Evolutionary conservation across 2,113 vertebrate species (phyloP).

Genomic region (Xerus inauris): DNA sequence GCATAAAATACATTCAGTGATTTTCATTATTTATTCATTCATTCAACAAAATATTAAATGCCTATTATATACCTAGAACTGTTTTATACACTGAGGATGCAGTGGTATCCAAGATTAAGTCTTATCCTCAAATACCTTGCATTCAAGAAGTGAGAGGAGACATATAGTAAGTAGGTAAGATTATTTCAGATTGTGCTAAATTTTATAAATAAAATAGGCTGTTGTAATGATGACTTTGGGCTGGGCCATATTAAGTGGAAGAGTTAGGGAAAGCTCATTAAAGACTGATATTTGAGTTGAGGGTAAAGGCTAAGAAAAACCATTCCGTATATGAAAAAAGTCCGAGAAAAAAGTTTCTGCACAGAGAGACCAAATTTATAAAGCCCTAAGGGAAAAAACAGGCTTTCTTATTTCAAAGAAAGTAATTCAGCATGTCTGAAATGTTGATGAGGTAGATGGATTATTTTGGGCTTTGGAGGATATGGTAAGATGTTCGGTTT

Average conservation of each 20-base stretch:
- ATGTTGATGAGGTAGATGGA: background rate
- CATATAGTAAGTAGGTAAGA: background rate
- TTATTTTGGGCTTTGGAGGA: background rate
- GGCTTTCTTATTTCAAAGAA: background rate
- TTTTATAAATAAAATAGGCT: background rate
- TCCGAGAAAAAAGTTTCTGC: background rate
- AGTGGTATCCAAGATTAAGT: background rate
- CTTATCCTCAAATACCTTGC: background rate
- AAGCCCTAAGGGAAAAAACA: background rate
- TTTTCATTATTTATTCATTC: background rate
- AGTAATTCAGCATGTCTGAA: background rate
- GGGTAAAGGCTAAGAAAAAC: background rate
- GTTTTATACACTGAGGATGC: background rate
- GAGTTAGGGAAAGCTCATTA: background rate
- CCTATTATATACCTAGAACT: background rate
- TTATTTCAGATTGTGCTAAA: slow-evolving; percentile 10
- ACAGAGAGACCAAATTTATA: background rate
- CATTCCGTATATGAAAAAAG: background rate
- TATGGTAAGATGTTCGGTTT: background rate
- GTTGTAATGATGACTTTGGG: background rate
- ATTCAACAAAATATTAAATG: background rate
- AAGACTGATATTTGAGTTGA: slow-evolving; percentile 34
- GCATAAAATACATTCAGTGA: background rate
- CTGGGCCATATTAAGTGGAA: background rate
- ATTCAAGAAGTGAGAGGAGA: background rate